Evolutionary conservation across 2,113 vertebrate species (phyloP).

Genomic region (Scartelaos histophorus): DNA sequence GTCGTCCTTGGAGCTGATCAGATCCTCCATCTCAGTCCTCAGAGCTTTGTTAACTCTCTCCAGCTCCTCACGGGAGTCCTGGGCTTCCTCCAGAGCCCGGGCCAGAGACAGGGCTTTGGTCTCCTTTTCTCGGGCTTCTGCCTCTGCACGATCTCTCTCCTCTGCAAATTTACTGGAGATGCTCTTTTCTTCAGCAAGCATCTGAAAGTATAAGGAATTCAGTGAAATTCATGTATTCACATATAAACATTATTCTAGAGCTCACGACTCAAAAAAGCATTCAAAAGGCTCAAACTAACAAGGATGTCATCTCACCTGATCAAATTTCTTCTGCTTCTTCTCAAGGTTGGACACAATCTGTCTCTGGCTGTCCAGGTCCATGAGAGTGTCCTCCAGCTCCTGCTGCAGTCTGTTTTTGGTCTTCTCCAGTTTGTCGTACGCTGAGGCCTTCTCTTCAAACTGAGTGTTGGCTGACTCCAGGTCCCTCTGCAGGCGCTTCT

Average conservation of each 20-base stretch:
- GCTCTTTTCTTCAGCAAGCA: slow-evolving; percentile 94
- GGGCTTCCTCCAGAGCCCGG: slow-evolving; percentile 88
- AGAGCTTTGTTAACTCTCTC: slow-evolving; percentile 89
- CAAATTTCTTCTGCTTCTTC: slow-evolving; percentile 98
- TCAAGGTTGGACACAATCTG: slow-evolving; percentile 94
- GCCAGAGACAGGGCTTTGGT: slow-evolving; percentile 89
- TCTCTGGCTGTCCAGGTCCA: slow-evolving; percentile 93
- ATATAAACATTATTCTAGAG: neutral
- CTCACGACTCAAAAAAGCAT: neutral
- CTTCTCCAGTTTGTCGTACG: slow-evolving; percentile 94
- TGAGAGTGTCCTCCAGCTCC: slow-evolving; percentile 90
- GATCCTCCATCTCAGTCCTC: slow-evolving; percentile 91
- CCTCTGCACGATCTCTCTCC: slow-evolving; percentile 92
- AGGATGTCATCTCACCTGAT: slow-evolving; percentile 85
- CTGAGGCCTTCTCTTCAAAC: slow-evolving; percentile 91
- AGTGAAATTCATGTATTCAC: neutral
- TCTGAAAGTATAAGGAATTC: slow-evolving; percentile 65
- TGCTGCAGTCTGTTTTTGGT: slow-evolving; percentile 93
- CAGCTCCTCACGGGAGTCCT: slow-evolving; percentile 86
- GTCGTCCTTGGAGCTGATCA: slow-evolving; percentile 96
- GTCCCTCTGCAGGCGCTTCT: slow-evolving; percentile 90
- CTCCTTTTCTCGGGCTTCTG: slow-evolving; percentile 92
- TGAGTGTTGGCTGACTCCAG: slow-evolving; percentile 87
- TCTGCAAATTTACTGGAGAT: slow-evolving; percentile 91
- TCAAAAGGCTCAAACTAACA: too few relatives aligned